Base-by-base conservation (phyloP, 2,888 invertebrate species). In the Nemurella pictetii region DNA sequence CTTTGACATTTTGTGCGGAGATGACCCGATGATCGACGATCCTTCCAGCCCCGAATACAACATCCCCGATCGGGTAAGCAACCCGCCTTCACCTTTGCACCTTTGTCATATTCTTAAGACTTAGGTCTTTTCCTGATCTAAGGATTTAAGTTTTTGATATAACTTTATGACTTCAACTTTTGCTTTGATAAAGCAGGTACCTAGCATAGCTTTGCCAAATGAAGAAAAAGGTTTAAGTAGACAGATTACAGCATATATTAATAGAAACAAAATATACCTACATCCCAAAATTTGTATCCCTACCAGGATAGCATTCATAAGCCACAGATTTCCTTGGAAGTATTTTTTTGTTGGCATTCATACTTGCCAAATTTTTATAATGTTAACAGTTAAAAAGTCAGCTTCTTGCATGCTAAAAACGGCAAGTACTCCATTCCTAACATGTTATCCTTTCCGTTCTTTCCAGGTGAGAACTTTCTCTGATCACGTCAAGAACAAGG, bases 1-100 rank as follows among this genome's bases (percentile, higher is more conserved):
- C 88, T 94, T 91, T 88, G 93, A 94, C 88, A 88, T 90, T 12
- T 89, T 91, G 20, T 93, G 93, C 88, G 88, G 88, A 78, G 91
- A 91, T 88, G 90, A 90, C 27, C 92, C 92, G 15, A 90, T 93
- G 55, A 91, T 92, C 90, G 93, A 92, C 88, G 91, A 92, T 87
- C 89, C 89, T 0, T 87, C 89, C 9, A 88, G 92, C 26, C 90
- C 91, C 86, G 92, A 91, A 85, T 92, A 92, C 88, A 93, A 93
- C 88, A 90, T 91, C 0, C 89, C 91, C 84, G 85, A 89, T 25
- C 89, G 89, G 88, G 90, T 92, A 86, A 85, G 28, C 30, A n/a
- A n/a, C n/a, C 15, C 9, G 55, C 55, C 15, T 55, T 55, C 9
- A 55, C 55, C 55, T 9, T 12, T 55, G 15, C 55, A 12, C 9